Percentiles rank a stretch among this genome's conserved stretches.
These are phyloP conservation scores for Euclidia mi DNA, from an alignment of 2,888 invertebrate genomes.

Conservation along the genomic window DNA sequence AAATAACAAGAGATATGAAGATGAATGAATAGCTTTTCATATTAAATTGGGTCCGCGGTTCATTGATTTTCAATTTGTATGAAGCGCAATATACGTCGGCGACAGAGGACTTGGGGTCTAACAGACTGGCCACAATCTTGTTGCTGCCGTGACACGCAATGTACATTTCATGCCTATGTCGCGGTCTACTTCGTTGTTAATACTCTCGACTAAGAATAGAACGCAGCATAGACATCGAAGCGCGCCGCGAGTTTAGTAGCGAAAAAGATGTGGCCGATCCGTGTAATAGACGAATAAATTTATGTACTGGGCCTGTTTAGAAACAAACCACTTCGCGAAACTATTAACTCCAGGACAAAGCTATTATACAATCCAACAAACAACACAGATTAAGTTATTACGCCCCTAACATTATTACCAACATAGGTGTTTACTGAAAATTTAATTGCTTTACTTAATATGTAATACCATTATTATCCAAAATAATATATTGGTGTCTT, in stretches of 20 bases:
- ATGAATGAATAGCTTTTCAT: constrained; percentile 75
- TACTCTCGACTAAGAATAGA: too few relatives aligned
- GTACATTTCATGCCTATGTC: too few relatives aligned
- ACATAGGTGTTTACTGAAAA: constrained; percentile 35
- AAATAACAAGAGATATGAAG: constrained; percentile 6
- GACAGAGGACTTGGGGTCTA: too few relatives aligned
- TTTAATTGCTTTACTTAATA: constrained; percentile 15
- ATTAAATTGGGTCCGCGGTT: constrained; percentile 83
- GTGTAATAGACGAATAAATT: constrained; percentile 76
- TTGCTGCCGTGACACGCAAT: too few relatives aligned
- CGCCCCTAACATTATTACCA: constrained; percentile 10
- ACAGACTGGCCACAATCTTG: too few relatives aligned
- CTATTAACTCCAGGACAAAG: constrained; percentile 43
- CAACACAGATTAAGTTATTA: constrained; percentile 45
- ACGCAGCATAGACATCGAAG: too few relatives aligned
- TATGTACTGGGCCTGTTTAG: constrained; percentile 60
- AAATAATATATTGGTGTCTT: background rate
- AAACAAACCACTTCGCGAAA: constrained; percentile 57
- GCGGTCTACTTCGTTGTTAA: too few relatives aligned
- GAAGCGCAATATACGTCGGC: too few relatives aligned
- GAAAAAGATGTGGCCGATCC: constrained; percentile 64
- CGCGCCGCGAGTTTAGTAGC: too few relatives aligned
- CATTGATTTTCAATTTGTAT: constrained; percentile 88
- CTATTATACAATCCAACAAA: constrained; percentile 50
- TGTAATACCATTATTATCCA: too few relatives aligned